These are phyloP conservation scores for Chloroclystis v-ata DNA, from an alignment of 2,888 invertebrate species.

Conservation along the genomic window DNA sequence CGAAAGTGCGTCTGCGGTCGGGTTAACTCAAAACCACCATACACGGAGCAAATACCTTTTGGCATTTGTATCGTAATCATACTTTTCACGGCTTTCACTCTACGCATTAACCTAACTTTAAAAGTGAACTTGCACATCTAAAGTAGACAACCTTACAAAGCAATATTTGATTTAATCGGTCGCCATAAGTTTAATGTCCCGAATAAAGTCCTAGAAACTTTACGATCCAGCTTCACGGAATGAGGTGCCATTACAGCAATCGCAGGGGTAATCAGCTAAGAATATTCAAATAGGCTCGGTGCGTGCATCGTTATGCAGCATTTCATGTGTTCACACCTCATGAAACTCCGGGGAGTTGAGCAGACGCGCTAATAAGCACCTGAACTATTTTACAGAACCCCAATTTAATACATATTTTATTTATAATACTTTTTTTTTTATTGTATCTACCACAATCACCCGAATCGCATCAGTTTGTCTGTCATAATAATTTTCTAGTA, in stretches of 20 bases:
- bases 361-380: conserved; percentile 38
- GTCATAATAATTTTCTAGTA: too few relatives aligned
- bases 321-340: conserved; percentile 62
- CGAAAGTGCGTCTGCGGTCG: conserved; percentile 16
- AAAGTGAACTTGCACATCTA: too few relatives aligned
- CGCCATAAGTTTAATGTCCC: conserved; percentile 7
- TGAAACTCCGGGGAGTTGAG: conserved; percentile 60
- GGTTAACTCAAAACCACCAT: conserved; percentile 7
- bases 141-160: neutral
- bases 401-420: neutral
- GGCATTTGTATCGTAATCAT: conserved; percentile 8
- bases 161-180: conserved; percentile 3
- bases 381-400: neutral
- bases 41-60: conserved; percentile 7
- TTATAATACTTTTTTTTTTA: neutral
- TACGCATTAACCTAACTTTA: neutral
- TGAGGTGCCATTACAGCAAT: conserved; percentile 13
- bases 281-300: conserved; percentile 50
- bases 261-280: conserved; percentile 23
- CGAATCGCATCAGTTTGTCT: too few relatives aligned
- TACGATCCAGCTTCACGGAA: conserved; percentile 1
- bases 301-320: conserved; percentile 47
- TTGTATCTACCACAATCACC: too few relatives aligned
- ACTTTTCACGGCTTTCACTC: conserved; percentile 6
- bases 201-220: conserved; percentile 5